Percentiles rank a stretch among this genome's conserved stretches.
phyloP scores from a whole-genome alignment of 2,113 vertebrate species.

The Arothron firmamentum region DNA sequence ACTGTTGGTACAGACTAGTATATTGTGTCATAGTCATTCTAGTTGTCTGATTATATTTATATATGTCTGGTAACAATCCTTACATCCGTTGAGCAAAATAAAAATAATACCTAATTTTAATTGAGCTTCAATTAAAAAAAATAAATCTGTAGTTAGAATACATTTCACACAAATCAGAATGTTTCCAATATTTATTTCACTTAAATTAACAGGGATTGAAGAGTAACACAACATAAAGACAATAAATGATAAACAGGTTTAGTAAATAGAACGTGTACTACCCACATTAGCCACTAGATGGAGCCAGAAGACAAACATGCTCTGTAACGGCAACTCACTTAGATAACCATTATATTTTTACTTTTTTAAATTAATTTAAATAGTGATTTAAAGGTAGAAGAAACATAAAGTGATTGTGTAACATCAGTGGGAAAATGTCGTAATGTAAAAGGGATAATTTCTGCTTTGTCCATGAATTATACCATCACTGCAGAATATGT shows the following conservation, averaged over 20 bases:
- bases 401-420: constrained; percentile 22
- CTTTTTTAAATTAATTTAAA: too few species aligned
- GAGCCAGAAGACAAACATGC: constrained; percentile 23
- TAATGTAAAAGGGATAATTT: too few species aligned
- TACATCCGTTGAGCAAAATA: too few species aligned
- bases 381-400: neutral
- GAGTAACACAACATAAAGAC: neutral
- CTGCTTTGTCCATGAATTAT: fast-evolving
- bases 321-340: neutral
- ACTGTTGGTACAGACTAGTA: too few species aligned
- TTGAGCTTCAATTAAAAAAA: too few species aligned
- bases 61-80: too few species aligned
- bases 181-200: neutral
- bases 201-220: neutral
- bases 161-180: neutral
- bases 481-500: neutral
- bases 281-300: constrained; percentile 55
- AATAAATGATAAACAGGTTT: neutral
- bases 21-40: too few species aligned
- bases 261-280: neutral
- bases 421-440: neutral
- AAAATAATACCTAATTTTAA: too few species aligned
- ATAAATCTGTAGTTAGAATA: neutral
- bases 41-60: too few species aligned
- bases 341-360: too few species aligned